A percentile compares a stretch with the other conserved stretches of the same genome.
Evolutionary conservation across 2,797 vertebrate genomes (phyloP).

Genomic region (Sus cebifrons): DNA sequence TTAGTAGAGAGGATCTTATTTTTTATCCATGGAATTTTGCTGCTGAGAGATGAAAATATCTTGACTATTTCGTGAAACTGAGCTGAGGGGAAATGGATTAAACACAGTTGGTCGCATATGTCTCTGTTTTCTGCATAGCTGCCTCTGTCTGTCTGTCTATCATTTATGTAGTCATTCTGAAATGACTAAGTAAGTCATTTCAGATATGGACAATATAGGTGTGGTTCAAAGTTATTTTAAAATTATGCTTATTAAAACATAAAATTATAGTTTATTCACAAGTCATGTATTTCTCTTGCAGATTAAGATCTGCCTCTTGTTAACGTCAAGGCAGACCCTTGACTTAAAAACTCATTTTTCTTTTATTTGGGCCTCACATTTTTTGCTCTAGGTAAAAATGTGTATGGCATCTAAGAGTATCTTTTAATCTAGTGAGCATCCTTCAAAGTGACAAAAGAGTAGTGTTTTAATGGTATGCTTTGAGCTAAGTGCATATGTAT

Average conservation of each 20-base stretch:
- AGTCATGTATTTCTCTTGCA: conserved; percentile 54
- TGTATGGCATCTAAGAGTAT: conserved; percentile 63
- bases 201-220: conserved; percentile 46
- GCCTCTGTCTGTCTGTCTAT: not conserved
- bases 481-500: conserved; percentile 80
- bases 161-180: conserved; percentile 48
- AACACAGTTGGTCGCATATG: not conserved
- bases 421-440: conserved; percentile 76
- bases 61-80: conserved; percentile 34
- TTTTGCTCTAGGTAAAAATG: conserved; percentile 85
- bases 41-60: conserved; percentile 56
- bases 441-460: conserved; percentile 73
- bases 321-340: conserved; percentile 71
- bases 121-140: conserved; percentile 18
- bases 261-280: conserved; percentile 73
- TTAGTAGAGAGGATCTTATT: conserved; percentile 54
- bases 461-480: conserved; percentile 80
- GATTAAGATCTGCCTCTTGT: conserved; percentile 62
- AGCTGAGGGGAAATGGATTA: conserved; percentile 43
- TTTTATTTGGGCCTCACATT: conserved; percentile 74
- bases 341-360: conserved; percentile 73
- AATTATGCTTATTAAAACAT: not conserved
- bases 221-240: conserved; percentile 78
- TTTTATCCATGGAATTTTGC: conserved; percentile 54
- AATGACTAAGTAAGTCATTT: conserved; percentile 32